A percentile compares a stretch with the other conserved stretches of the same genome.
These are phyloP conservation scores for Mellilla xanthometata DNA, from an alignment of 2,888 invertebrate species.

Conservation along the genomic window DNA sequence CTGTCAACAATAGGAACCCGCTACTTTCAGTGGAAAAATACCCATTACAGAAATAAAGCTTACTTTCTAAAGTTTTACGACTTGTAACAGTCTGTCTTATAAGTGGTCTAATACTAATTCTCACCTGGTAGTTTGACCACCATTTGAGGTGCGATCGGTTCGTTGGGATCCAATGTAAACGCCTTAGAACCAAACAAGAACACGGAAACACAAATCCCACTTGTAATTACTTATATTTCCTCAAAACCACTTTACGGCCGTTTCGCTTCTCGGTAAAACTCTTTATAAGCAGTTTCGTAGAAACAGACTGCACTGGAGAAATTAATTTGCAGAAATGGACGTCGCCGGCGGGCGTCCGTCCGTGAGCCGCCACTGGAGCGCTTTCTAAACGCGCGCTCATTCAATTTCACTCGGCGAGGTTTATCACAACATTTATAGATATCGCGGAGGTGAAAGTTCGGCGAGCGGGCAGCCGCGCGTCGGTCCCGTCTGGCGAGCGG, in stretches of 20 bases:
- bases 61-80: no score
- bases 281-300: slow-evolving; percentile 79
- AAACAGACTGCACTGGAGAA: slow-evolving; percentile 74
- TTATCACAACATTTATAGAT: slow-evolving; percentile 77
- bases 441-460: slow-evolving; percentile 80
- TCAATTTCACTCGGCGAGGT: slow-evolving; percentile 75
- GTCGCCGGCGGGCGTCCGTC: slow-evolving; percentile 56
- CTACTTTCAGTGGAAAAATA: no score
- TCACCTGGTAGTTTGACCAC: slow-evolving; percentile 81
- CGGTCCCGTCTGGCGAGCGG: slow-evolving; percentile 50
- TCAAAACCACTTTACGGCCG: slow-evolving; percentile 79
- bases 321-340: slow-evolving; percentile 77
- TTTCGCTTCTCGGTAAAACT: slow-evolving; percentile 77
- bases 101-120: slow-evolving; percentile 29
- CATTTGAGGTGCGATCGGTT: slow-evolving; percentile 74
- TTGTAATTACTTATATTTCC: slow-evolving; percentile 76
- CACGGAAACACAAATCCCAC: slow-evolving; percentile 77
- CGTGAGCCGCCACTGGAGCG: slow-evolving; percentile 64
- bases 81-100: slow-evolving; percentile 16
- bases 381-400: slow-evolving; percentile 74
- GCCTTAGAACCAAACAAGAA: slow-evolving; percentile 60
- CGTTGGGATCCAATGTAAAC: slow-evolving; percentile 81
- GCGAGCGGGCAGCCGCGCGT: slow-evolving; percentile 32
- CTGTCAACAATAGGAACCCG: slow-evolving; percentile 37
- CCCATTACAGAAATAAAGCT: no score